Base-by-base conservation (phyloP, 2,113 vertebrate genomes). In the Verasper variegatus region DNA sequence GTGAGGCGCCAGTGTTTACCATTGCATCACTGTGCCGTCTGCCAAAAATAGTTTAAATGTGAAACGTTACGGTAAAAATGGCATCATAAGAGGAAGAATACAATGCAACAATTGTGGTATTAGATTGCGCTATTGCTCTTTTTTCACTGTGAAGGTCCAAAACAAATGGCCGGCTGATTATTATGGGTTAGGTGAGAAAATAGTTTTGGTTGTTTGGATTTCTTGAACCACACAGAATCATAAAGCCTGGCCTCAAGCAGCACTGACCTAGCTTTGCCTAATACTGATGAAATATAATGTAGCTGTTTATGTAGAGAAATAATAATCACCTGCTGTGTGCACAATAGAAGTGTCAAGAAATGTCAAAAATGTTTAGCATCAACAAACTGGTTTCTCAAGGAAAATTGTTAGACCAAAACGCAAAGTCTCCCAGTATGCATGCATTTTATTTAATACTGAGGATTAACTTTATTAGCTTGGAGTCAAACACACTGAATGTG, bases 141-240 rank as follows among this genome's bases (percentile, higher is more conserved):
- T 11, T 42, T 13, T 42, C 11, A 42, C 2, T 13, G 40, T 42
- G 40, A 42, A 3, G 11, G 40, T 42, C 40, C 12, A 13, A 9
- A 31, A 37, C 2, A 35, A 1, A 35, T 35, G 35, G 9, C 12
- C 11, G 40, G 40, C 40, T 42, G 40, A 42, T 37, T 74, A 51
- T 59, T 64, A 37, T 42, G 2, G 18, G 24, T 57, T 31, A 21
- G 12, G 26, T 40, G 64, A 68, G 47, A 68, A 60, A n/a, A 68
- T 26, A 17, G 26, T 56, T 70, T 60, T 3, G 20, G 31, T 61
- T 61, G 15, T 57, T 68, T 42, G 13, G 20, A 63, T 73, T 54
- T 51, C 26, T 54, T 42, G 57, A 70, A 75, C 8, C 27, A 24
- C 52, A 17, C 45, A 5, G 17, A 49, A 49, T 49, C 5, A 49